These are phyloP conservation scores for Pseudomyrmex concolor DNA, from an alignment of 1,140 invertebrate genomes.

Conservation along the genomic window DNA sequence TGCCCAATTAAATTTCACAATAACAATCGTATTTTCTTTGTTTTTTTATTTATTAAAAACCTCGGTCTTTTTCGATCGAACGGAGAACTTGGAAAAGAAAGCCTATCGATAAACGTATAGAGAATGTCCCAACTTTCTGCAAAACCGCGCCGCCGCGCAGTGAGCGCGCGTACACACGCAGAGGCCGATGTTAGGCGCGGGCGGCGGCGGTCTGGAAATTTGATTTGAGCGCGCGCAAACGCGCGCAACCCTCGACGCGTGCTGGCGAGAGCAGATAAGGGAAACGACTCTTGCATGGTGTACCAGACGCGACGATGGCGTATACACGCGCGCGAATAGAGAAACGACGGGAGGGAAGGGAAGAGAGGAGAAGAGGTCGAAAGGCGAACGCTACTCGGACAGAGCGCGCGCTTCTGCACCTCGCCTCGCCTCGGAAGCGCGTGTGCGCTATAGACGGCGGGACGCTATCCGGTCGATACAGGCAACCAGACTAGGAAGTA, in stretches of 20 bases:
- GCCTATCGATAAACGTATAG: too few species aligned
- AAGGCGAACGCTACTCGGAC: slow-evolving; percentile 49
- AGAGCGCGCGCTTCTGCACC: slow-evolving; percentile 17
- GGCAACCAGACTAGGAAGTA: slow-evolving; percentile 81
- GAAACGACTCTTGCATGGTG: slow-evolving; percentile 14
- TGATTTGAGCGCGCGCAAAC: slow-evolving; percentile 21
- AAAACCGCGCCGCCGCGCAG: not conserved
- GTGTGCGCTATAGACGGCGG: slow-evolving; percentile 71
- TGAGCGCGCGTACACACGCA: too few species aligned
- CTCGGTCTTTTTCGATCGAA: not conserved
- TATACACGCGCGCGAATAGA: slow-evolving; percentile 39
- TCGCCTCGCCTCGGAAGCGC: slow-evolving; percentile 41
- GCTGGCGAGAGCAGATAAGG: slow-evolving; percentile 42
- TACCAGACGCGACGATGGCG: slow-evolving; percentile 9
- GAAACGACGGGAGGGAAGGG: not conserved
- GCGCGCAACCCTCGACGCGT: slow-evolving; percentile 27
- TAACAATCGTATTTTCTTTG: not conserved
- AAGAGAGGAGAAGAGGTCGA: not conserved
- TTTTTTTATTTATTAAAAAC: not conserved
- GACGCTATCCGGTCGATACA: slow-evolving; percentile 81
- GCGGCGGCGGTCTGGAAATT: slow-evolving; percentile 32
- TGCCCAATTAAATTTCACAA: too few species aligned
- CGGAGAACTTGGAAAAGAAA: too few species aligned
- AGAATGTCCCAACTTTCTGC: not conserved
- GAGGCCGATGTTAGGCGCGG: not conserved